These are phyloP conservation scores for Saccopteryx leptura DNA, from an alignment of 2,113 vertebrate species.

Conservation along the genomic window DNA sequence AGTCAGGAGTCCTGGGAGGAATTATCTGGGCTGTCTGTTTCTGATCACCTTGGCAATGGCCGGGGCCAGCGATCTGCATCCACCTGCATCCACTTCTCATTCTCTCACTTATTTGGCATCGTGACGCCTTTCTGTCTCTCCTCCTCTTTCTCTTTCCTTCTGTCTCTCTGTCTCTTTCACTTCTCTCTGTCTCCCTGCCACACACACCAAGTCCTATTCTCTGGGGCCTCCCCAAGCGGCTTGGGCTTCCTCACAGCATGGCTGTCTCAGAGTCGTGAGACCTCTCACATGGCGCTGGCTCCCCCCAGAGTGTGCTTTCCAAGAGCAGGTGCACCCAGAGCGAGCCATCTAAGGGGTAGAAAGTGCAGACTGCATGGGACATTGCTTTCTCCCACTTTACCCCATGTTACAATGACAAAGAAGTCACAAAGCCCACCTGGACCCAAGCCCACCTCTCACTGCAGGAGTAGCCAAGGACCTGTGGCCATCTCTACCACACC, in stretches of 20 bases:
- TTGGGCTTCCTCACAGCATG: not conserved
- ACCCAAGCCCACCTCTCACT: too few species aligned
- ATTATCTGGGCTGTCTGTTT: not conserved
- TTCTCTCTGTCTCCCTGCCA: too few species aligned
- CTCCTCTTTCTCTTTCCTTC: not conserved
- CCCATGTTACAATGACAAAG: rapidly evolving
- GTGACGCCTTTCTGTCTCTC: not conserved
- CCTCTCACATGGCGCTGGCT: not conserved
- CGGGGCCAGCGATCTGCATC: too few species aligned
- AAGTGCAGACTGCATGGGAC: too few species aligned
- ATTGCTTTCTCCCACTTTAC: not conserved
- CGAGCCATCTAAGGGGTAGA: not conserved
- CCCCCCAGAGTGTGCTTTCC: not conserved
- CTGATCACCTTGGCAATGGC: not conserved
- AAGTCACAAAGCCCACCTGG: not conserved
- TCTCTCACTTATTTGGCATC: not conserved
- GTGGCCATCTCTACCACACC: too few species aligned
- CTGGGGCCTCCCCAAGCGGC: too few species aligned
- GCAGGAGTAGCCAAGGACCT: too few species aligned
- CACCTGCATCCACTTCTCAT: not conserved
- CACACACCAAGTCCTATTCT: too few species aligned
- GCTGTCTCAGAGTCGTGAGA: not conserved
- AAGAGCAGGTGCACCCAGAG: not conserved
- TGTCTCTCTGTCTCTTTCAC: too few species aligned
- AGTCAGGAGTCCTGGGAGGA: not conserved